These are phyloP conservation scores for Artibeus jamaicensis DNA, from an alignment of 2,797 vertebrate genomes.

Conservation along the genomic window DNA sequence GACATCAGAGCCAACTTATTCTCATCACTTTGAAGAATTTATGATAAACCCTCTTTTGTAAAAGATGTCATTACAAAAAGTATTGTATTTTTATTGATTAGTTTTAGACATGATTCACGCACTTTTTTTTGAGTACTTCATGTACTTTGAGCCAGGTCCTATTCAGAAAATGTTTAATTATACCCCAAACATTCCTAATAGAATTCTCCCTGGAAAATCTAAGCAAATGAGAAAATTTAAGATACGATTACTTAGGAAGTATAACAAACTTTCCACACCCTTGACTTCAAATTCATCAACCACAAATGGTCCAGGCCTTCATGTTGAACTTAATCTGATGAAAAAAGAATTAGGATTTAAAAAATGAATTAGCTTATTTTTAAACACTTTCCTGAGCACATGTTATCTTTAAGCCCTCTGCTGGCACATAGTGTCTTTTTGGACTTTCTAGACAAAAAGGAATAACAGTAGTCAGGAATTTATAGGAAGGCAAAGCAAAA, in stretches of 20 bases:
- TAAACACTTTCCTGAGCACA: not conserved
- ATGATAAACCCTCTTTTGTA: constrained; percentile 51
- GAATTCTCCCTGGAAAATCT: constrained; percentile 6
- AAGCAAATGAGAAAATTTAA: constrained; percentile 35
- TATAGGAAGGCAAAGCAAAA: not conserved
- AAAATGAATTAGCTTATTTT: not conserved
- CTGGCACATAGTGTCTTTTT: not conserved
- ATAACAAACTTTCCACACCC: not conserved
- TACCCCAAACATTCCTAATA: not conserved
- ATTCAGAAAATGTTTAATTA: not conserved
- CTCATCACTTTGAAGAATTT: constrained; percentile 58
- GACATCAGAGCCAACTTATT: constrained; percentile 46
- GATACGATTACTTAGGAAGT: not conserved
- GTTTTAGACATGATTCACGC: not conserved
- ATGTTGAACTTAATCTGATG: not conserved
- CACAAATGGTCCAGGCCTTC: not conserved
- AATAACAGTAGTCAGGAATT: not conserved
- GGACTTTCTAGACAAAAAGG: constrained; percentile 4
- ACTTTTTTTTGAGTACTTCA: not conserved
- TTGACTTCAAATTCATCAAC: constrained; percentile 9
- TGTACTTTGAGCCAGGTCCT: not conserved
- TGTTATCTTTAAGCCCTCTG: not conserved
- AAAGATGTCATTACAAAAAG: constrained; percentile 26
- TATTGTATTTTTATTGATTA: constrained; percentile 37
- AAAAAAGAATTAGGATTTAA: not conserved